Evolutionary conservation across 1,140 invertebrate species (phyloP).

Genomic region (Hirudo medicinalis): DNA sequence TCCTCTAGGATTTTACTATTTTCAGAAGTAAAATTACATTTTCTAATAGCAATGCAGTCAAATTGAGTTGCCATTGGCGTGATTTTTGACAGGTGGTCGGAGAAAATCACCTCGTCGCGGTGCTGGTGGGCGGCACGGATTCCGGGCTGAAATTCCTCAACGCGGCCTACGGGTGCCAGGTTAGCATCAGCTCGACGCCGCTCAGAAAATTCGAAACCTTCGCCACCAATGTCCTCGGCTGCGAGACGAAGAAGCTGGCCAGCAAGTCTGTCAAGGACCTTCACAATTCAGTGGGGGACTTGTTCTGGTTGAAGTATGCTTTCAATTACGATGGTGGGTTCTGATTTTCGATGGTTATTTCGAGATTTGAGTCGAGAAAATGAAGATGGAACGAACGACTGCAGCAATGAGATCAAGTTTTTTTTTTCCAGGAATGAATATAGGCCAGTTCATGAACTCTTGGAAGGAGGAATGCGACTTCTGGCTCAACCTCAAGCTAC

Average conservation of each 20-base stretch:
- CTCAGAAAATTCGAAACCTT: slow-evolving; percentile 4
- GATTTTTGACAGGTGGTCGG: background rate
- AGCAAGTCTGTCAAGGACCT: background rate
- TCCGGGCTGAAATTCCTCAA: background rate
- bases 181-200: background rate
- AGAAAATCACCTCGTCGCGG: background rate
- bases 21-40: too few relatives aligned
- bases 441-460: background rate
- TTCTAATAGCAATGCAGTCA: background rate
- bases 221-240: background rate
- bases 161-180: background rate
- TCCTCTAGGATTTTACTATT: too few relatives aligned
- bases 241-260: background rate
- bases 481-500: background rate
- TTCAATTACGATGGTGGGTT: background rate
- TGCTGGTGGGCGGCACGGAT: background rate
- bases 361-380: too few relatives aligned
- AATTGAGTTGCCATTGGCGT: background rate
- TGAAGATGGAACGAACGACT: too few relatives aligned
- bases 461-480: slow-evolving; percentile 8
- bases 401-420: too few relatives aligned
- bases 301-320: background rate
- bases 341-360: too few relatives aligned
- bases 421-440: background rate
- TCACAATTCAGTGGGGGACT: background rate